Evolutionary conservation across 2,888 invertebrate species (phyloP).

Genomic region (Hipparchia sbordonii): DNA sequence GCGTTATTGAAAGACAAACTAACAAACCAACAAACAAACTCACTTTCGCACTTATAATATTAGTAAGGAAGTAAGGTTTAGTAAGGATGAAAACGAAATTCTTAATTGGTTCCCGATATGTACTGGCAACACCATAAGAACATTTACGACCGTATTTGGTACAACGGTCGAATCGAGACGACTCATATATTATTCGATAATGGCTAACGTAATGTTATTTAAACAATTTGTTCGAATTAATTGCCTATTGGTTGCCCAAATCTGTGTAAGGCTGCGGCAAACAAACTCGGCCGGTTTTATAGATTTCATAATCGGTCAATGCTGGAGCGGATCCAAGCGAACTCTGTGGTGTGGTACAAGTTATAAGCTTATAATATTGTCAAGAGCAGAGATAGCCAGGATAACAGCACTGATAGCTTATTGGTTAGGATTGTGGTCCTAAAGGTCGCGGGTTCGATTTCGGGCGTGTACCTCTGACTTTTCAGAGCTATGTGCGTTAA

Average conservation of each 20-base stretch:
- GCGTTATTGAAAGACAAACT: too few species aligned
- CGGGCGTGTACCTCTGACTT: too few species aligned
- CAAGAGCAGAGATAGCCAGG: too few species aligned
- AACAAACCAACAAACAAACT: too few species aligned
- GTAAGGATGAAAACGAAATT: not conserved
- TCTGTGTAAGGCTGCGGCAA: conserved; percentile 47
- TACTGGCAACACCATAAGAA: conserved; percentile 1
- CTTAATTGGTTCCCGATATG: not conserved
- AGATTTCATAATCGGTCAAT: conserved; percentile 72
- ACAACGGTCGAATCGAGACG: not conserved
- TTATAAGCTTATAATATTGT: not conserved
- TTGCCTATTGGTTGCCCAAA: conserved; percentile 49
- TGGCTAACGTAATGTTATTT: conserved; percentile 23
- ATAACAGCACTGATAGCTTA: too few species aligned
- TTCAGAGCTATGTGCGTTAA: too few species aligned
- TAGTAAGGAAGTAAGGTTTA: too few species aligned
- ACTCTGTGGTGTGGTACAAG: conserved; percentile 40
- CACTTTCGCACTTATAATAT: too few species aligned
- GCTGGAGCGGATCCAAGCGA: conserved; percentile 64
- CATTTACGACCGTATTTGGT: not conserved
- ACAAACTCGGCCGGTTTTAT: conserved; percentile 68
- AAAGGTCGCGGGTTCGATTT: too few species aligned
- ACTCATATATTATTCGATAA: not conserved
- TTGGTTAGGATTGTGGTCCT: too few species aligned
- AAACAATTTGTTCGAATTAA: conserved; percentile 41